Evolutionary conservation across 2,888 invertebrate genomes (phyloP).

Genomic region (Monopis laevigella): DNA sequence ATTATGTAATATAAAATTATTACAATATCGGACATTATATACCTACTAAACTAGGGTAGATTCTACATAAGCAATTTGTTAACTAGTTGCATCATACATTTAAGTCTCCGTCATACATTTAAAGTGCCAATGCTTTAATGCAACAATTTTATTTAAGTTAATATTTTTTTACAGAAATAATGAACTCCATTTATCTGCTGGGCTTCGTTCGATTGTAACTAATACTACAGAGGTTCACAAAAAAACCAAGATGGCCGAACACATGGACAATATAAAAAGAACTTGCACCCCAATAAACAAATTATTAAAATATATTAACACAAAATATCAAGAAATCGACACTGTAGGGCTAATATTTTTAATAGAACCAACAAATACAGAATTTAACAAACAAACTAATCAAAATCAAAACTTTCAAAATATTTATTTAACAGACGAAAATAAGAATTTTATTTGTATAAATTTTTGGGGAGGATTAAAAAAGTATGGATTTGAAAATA

Average conservation of each 20-base stretch:
- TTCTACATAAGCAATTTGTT: too few species aligned
- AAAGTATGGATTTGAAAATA: conserved; percentile 60
- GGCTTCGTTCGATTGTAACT: conserved; percentile 42
- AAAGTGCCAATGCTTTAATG: conserved; percentile 1
- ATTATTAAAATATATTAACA: conserved; percentile 19
- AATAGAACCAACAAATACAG: conserved; percentile 54
- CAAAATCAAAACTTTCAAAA: conserved; percentile 56
- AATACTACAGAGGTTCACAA: not conserved
- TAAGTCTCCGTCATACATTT: too few species aligned
- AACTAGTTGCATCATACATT: too few species aligned
- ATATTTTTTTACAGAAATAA: conserved; percentile 42
- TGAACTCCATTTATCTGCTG: conserved; percentile 66
- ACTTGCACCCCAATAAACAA: too few species aligned
- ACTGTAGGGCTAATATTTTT: conserved; percentile 73
- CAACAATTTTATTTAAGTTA: conserved; percentile 1
- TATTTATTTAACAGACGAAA: conserved; percentile 66
- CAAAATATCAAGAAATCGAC: conserved; percentile 76
- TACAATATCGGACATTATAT: too few species aligned
- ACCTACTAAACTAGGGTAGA: too few species aligned
- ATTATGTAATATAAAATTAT: too few species aligned
- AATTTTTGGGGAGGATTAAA: conserved; percentile 65
- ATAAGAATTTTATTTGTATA: conserved; percentile 59
- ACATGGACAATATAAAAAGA: not conserved
- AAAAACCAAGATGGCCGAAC: not conserved
- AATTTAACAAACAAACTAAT: conserved; percentile 32